Evolutionary conservation across 2,113 vertebrate species (phyloP), one percentile per base, ranked within the genome.

Genomic region (Myxocyprinus asiaticus): DNA sequence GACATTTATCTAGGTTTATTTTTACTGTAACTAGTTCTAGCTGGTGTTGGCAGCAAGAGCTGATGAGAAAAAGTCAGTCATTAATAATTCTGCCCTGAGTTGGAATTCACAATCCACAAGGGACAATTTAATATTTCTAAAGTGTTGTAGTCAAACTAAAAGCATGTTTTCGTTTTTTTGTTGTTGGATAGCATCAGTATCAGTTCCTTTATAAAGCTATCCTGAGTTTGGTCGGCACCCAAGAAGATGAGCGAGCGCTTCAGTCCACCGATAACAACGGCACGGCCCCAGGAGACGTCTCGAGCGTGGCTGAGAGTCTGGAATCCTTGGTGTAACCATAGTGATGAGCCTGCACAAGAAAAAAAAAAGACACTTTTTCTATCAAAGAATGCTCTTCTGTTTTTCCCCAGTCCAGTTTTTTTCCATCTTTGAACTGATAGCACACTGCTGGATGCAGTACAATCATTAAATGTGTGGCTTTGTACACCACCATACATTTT

Each of bases 121-220:
- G 70, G 55, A 47, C 59, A 33, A 33, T 33, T 33, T 33, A 33
- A 33, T 45, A 72, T 61, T 72, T 12, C 6, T 47, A 55, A 59
- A 55, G 58, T 53, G 51, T 63, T 47, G 73, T 87, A 83, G 22
- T 33, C 22, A 33, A 33, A 33, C 22, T 33, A 33, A 33, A 33
- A 33, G 22, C 22, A 33, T 33, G 22, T 33, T 33, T 33, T 33
- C 70, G 77, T 53, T 86, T 77, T 79, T 81, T 22, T 58, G n/a
- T 74, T 85, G 8, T 73, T 67, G 72, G 45, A 70, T 84, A 99
- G 98, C 97, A 99, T 8, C 95, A 98, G 86, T 97, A 95, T 85
- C 96, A 97, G 87, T 98, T 99, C 89, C 93, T 99, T 69, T 99
- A 98, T 91, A 95, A 94, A 93, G 95, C 96, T 73, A 92, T 99